Evolutionary conservation across 2,888 invertebrate genomes (phyloP).

Genomic region (Nycteola revayana): DNA sequence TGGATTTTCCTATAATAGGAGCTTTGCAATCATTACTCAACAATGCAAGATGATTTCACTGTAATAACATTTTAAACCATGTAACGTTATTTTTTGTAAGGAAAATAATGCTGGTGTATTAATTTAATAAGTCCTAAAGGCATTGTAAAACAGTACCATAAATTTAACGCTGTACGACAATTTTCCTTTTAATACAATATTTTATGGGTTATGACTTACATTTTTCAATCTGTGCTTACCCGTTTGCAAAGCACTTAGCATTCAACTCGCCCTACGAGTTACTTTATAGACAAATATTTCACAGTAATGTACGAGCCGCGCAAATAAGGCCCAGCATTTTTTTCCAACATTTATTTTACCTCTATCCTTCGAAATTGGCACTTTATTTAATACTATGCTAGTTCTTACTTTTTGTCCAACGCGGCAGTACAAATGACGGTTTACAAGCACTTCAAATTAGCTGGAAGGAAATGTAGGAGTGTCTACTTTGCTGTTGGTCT

Average conservation of each 20-base stretch:
- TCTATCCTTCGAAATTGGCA: conserved; percentile 43
- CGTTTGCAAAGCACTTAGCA: conserved; percentile 56
- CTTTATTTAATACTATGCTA: conserved; percentile 41
- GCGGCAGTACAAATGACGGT: conserved; percentile 13
- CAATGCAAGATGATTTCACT: too few species aligned
- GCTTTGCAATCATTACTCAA: too few species aligned
- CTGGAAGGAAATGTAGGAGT: too few species aligned
- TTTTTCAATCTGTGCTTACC: conserved; percentile 43
- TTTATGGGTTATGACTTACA: conserved; percentile 32
- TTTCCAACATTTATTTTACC: conserved; percentile 41
- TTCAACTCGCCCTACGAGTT: conserved; percentile 48
- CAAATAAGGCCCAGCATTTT: conserved; percentile 47
- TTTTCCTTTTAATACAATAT: conserved; percentile 17
- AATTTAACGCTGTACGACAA: too few species aligned
- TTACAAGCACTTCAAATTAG: too few species aligned
- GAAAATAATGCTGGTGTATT: too few species aligned
- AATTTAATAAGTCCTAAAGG: too few species aligned
- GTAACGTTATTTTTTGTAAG: too few species aligned
- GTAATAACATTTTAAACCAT: too few species aligned
- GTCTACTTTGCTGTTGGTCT: too few species aligned
- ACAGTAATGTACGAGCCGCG: conserved; percentile 48
- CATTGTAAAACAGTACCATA: too few species aligned
- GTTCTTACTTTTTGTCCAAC: conserved; percentile 23
- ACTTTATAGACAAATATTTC: conserved; percentile 65
- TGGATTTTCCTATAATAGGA: too few species aligned